A percentile compares a stretch with the other conserved stretches of the same genome.
These are phyloP conservation scores for Zaprionus kolodkinae DNA, from an alignment of 1,140 invertebrate species.

Conservation along the genomic window DNA sequence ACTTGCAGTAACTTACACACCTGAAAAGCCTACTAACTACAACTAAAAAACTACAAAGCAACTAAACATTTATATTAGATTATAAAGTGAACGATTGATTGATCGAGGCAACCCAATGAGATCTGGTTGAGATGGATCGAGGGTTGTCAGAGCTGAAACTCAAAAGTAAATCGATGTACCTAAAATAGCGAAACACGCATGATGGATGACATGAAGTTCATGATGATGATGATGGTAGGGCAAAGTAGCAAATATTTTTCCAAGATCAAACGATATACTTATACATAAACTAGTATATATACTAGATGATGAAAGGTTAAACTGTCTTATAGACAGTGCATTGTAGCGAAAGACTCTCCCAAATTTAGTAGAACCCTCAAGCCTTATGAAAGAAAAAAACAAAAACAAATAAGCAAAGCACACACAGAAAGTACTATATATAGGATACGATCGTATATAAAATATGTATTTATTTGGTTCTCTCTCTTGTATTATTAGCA, in stretches of 20 bases:
- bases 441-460: constrained; percentile 16
- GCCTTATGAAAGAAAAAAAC: constrained; percentile 1
- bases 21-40: constrained; percentile 7
- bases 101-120: constrained; percentile 9
- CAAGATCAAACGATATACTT: constrained; percentile 5
- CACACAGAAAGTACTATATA: constrained; percentile 20
- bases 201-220: constrained; percentile 13
- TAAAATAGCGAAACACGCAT: constrained; percentile 60
- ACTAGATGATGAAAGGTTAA: not conserved
- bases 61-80: constrained; percentile 1
- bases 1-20: constrained; percentile 34
- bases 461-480: constrained; percentile 54
- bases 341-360: constrained; percentile 30
- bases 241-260: constrained; percentile 42
- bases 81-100: constrained; percentile 3
- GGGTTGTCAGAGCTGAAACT: constrained; percentile 25
- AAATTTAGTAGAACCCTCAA: constrained; percentile 5
- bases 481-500: constrained; percentile 74
- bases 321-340: constrained; percentile 2
- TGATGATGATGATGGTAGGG: constrained; percentile 14
- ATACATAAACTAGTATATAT: not conserved
- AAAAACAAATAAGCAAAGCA: constrained; percentile 1
- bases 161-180: constrained; percentile 64
- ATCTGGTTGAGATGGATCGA: not conserved
- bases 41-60: not conserved